Evolutionary conservation across 37 sponge, comb jelly and placozoan genomes (phyloP), one percentile per base, ranked within the genome.

Genomic region (Oscarella lobularis): DNA sequence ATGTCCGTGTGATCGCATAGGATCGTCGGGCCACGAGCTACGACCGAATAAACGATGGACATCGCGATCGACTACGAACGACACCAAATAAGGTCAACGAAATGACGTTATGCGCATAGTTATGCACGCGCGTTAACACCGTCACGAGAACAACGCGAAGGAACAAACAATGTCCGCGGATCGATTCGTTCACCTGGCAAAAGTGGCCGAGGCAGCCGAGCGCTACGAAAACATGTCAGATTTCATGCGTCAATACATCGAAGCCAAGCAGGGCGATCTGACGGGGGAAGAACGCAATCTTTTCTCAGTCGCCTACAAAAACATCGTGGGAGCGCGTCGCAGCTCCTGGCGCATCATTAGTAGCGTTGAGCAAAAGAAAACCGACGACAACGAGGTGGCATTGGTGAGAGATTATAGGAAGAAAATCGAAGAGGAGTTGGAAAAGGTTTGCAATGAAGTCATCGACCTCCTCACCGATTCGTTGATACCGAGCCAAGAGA

Each of bases 301-400:
- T 2, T 76, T 94, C 31, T 84, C 87, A 5, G 95, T 94, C 41
- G 95, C 89, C 5, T 94, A 89, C 85, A 94, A 94, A 82, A 94
- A 94, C 66, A 84, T 82, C 30, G 87, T 94, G 0, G 90, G 90
- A 1, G 69, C 85, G 2, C 70, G 90, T 1, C 40, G 95, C 5
- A 78, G 85, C 3, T 84, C 90, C 0, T 94, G 95, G 95, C 38
- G 90, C 32, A 80, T 84, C 41, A 73, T 94, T 5, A 71, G 38
- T 37, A 2, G 81, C 35, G 75, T 80, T 9, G 67, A 55, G 37
- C 41, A 80, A 38, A 77, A n/a, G n/a, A 75, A 76, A 27, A 39
- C 41, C 1, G 83, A 79, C 73, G 79, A 55, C 30, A 48, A 83
- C 40, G 67, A 79, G 73, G 37, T 33, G 37, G 38, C 73, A 27